Conservation (phyloP, 2,113 vertebrate genomes). For the Coryphaenoides rupestris region DNA sequence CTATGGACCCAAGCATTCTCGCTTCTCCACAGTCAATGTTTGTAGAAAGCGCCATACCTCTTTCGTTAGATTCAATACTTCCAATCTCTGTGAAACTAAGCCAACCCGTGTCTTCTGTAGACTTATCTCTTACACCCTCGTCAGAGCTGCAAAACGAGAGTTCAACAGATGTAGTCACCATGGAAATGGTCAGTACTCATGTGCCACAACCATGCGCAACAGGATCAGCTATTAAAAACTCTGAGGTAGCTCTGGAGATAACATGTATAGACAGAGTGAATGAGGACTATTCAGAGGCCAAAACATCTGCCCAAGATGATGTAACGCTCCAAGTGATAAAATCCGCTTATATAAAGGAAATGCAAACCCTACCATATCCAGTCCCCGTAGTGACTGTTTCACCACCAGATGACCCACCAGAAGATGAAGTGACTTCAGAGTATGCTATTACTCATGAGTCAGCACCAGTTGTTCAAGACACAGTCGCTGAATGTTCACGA, state of each 20-base stretch:
- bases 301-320: conserved; percentile 32
- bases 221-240: conserved; percentile 18
- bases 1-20: conserved; percentile 71
- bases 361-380: conserved; percentile 47
- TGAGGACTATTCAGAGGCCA: conserved; percentile 25
- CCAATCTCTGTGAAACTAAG: conserved; percentile 28
- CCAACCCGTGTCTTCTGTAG: conserved; percentile 29
- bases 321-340: conserved; percentile 39
- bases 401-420: conserved; percentile 52
- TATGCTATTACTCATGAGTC: conserved; percentile 19
- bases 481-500: conserved; percentile 12
- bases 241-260: conserved; percentile 17
- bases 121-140: conserved; percentile 18
- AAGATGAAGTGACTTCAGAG: conserved; percentile 44
- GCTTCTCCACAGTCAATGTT: conserved; percentile 65
- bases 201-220: neutral
- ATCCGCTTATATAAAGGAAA: conserved; percentile 37
- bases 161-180: conserved; percentile 29
- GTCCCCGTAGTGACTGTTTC: conserved; percentile 66
- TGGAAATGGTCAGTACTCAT: conserved; percentile 28
- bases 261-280: conserved; percentile 23
- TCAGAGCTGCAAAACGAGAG: conserved; percentile 14
- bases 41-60: conserved; percentile 69
- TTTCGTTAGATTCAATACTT: conserved; percentile 62
- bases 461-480: conserved; percentile 24